These are phyloP conservation scores for Hemibates koningsi DNA, from an alignment of 2,113 vertebrate species.

Conservation along the genomic window DNA sequence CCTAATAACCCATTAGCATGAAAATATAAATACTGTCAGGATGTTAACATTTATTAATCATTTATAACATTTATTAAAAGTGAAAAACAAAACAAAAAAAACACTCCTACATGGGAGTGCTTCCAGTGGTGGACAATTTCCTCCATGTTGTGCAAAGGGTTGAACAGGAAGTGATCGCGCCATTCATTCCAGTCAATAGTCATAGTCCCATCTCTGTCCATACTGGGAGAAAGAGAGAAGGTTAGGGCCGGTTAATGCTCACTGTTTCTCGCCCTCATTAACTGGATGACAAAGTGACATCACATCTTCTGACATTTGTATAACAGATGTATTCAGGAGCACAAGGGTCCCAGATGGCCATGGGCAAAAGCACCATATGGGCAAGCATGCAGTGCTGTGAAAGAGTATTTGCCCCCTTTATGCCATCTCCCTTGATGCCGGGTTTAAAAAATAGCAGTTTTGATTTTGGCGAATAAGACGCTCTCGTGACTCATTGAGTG, in stretches of 20 bases:
- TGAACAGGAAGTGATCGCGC: constrained; percentile 87
- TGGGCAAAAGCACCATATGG: neutral
- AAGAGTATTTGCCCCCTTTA: neutral
- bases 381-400: neutral
- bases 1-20: neutral
- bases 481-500: neutral
- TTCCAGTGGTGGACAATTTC: constrained; percentile 86
- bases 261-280: neutral
- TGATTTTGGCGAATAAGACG: neutral
- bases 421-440: neutral
- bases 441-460: neutral
- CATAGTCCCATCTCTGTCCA: constrained; percentile 85
- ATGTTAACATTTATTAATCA: neutral
- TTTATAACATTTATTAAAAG: neutral
- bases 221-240: constrained; percentile 57
- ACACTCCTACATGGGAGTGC: constrained; percentile 54
- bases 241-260: neutral
- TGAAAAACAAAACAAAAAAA: neutral
- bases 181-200: constrained; percentile 89
- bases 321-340: neutral
- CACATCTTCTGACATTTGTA: neutral
- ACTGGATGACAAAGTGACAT: neutral
- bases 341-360: neutral
- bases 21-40: neutral
- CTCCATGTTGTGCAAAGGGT: constrained; percentile 81